Base-by-base conservation (phyloP, 2,888 invertebrate species). In the Pterostichus madidus region DNA sequence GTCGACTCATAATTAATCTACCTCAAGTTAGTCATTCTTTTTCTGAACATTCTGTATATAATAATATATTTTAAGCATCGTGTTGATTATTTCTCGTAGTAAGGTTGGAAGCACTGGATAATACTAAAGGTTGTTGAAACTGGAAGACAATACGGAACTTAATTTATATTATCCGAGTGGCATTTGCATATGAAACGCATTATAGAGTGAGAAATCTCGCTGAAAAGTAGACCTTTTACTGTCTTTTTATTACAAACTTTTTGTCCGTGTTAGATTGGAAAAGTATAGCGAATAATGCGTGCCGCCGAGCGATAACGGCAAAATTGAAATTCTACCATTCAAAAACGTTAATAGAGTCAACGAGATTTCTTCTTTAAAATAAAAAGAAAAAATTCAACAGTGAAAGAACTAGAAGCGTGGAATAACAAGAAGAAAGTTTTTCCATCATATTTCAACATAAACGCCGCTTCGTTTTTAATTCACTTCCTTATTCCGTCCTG, bases 241-340 rank as follows among this genome's bases (percentile, higher is more conserved):
- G 76, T 56, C 56, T 56, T 76, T 53, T 76, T 76, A 76, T 76
- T 76, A 76, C 31, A 35, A 76, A 76, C 53, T 76, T 80, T 80
- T 80, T 80, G 56, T 80, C 17, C 73, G 31, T 39, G 39, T 39
- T 71, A 86, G 85, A 87, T 87, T 86, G 86, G 84, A 86, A 86
- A 86, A 85, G 86, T 86, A 86, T 86, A 85, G 83, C 86, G 85
- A 86, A 87, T 87, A 87, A 88, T 88, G 88, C 88, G 88, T 88
- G 88, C 86, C 86, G 86, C 85, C 86, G 86, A 86, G 87, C 88
- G 88, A 89, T 89, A 89, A 88, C 87, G 87, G 85, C 87, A 87
- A 89, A 89, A 89, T 89, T 89, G 89, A 89, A 89, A 89, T 88
- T 89, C 87, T 86, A 88, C 87, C 86, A 88, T 88, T 88, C 87